Base-by-base conservation (phyloP, 2,113 vertebrate genomes). In the Nothocercus nigrocapillus region DNA sequence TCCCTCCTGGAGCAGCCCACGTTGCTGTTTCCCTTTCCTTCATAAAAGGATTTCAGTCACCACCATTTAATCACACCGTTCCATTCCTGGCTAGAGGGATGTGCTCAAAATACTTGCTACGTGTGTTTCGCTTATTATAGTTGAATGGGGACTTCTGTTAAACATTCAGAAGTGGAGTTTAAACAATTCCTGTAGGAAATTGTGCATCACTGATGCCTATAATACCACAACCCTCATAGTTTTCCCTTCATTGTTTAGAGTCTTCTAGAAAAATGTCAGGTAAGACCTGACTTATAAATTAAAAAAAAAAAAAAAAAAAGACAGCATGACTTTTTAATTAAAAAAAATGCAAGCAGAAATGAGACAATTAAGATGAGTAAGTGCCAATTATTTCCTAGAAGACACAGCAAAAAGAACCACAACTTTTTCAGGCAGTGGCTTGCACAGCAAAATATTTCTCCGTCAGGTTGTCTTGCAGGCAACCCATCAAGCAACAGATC, bases 211-310 rank as follows among this genome's bases (percentile, higher is more conserved):
- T 45, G 64, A 15, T 67, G 27, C 72, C 61, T 36, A 7, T 42
- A 56, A 21, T 3, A 1, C 67, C 47, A n/a, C 34, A 20, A 42
- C 2, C 63, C 2, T 6, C 54, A 22, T 1, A 0, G 0, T 18
- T 72, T 38, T 66, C 69, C 44, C n/a, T 25, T 70, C 49, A 27
- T 20, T 74, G 49, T 34, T 7, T 7, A 18, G 49, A 30, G 34
- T 7, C 12, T 87, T 85, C 3, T 12, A 82, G 59, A 75, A 82
- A 85, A 88, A 19, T 18, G 56, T 47, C 53, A 62, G 58, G 22
- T 28, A 62, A 95, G 14, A 94, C 28, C 7, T 68, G 34, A 16
- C 8, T 13, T 51, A 73, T 72, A 27, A 20, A 13, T n/a, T 86
- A 74, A 68, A 27, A 18, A 44, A 68, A 27, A 18, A 44, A 84